Conservation (phyloP, 2,113 vertebrate genomes). For the Pseudopipra pipra region DNA sequence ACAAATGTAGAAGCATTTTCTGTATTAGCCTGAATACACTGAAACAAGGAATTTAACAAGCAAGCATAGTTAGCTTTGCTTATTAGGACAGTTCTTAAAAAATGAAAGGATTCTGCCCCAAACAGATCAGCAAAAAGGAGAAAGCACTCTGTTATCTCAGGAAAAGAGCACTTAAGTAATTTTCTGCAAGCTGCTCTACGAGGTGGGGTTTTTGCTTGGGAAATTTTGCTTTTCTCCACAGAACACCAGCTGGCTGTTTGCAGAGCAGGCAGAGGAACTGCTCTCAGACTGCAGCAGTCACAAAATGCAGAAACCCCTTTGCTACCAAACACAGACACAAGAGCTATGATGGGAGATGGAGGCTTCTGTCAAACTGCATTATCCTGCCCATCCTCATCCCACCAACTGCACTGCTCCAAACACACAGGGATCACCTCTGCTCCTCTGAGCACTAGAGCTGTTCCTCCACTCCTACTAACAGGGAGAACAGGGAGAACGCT, state of each 20-base stretch:
- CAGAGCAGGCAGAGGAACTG: background rate
- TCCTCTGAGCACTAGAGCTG: rapidly evolving
- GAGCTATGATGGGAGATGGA: background rate
- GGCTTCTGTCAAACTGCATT: background rate
- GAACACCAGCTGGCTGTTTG: background rate
- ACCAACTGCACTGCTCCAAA: background rate
- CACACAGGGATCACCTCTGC: background rate
- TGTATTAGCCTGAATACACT: background rate
- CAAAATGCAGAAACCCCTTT: background rate
- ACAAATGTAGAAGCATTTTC: background rate
- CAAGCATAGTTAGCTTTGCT: background rate
- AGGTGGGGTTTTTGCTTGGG: background rate
- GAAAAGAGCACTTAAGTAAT: background rate
- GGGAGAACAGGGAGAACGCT: rapidly evolving
- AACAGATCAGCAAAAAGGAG: background rate
- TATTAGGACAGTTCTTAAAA: background rate
- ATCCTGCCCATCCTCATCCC: background rate
- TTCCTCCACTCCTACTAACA: background rate
- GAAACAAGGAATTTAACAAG: background rate
- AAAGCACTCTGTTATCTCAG: background rate
- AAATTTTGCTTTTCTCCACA: background rate
- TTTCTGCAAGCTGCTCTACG: background rate
- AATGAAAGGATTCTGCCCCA: background rate
- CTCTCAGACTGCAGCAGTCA: background rate
- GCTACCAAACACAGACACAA: rapidly evolving